phyloP scores from a whole-genome alignment of 1,140 invertebrate species.

The Penaeus indicus region DNA sequence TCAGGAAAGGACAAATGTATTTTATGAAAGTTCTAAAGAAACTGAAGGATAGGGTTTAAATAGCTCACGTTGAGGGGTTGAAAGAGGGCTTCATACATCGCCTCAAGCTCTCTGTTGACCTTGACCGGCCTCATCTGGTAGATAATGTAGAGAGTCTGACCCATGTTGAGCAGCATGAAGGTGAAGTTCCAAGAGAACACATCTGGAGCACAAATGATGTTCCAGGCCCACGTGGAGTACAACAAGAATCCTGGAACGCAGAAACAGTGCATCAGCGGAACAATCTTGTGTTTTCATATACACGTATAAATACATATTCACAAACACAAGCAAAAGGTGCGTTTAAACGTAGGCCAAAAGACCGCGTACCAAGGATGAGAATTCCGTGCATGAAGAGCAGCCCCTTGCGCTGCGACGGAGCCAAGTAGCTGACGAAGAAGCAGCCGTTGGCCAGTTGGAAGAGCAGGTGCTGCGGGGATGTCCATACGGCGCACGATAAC shows the following conservation, averaged over 20 bases:
- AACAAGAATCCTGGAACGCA: conserved; percentile 80
- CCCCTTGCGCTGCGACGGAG: conserved; percentile 82
- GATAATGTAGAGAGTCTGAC: conserved; percentile 82
- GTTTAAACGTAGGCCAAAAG: neutral
- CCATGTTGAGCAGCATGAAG: conserved; percentile 86
- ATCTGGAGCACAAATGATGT: conserved; percentile 88
- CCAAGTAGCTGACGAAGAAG: conserved; percentile 82
- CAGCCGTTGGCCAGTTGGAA: conserved; percentile 83
- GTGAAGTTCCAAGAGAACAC: conserved; percentile 91
- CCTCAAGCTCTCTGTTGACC: conserved; percentile 87
- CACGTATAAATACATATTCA: neutral
- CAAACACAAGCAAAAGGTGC: neutral
- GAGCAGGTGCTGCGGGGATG: conserved; percentile 77
- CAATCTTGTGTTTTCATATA: neutral
- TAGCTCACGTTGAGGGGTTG: conserved; percentile 83
- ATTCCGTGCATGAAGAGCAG: conserved; percentile 85
- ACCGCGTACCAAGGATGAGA: conserved; percentile 80
- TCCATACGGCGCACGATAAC: conserved; percentile 50
- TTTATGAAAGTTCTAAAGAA: neutral
- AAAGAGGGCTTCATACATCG: conserved; percentile 86
- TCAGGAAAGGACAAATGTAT: no score
- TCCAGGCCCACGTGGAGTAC: conserved; percentile 90
- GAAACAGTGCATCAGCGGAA: neutral
- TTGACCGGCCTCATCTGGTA: conserved; percentile 88
- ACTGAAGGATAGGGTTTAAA: neutral